Evolutionary conservation across 2,888 invertebrate genomes (phyloP).

Genomic region (Byasa hedistus): DNA sequence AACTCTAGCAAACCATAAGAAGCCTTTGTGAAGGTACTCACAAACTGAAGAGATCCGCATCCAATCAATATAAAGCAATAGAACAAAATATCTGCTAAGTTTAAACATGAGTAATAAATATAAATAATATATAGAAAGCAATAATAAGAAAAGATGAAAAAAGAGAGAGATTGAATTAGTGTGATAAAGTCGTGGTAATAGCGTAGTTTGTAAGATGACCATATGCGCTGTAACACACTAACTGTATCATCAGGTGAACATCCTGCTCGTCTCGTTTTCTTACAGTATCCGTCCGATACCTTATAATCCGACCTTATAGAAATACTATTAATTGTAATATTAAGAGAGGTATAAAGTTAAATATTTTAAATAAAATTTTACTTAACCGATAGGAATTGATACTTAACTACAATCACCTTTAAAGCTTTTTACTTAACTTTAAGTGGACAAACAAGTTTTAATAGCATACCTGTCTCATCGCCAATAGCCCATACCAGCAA

Average conservation of each 20-base stretch:
- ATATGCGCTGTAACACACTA: too few relatives aligned
- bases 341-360: too few relatives aligned
- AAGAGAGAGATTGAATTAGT: not conserved
- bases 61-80: conserved; percentile 18
- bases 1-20: not conserved
- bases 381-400: not conserved
- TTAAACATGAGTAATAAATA: conserved; percentile 29
- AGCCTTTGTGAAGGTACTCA: conserved; percentile 19
- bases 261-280: too few relatives aligned
- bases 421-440: not conserved
- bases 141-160: not conserved
- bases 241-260: too few relatives aligned
- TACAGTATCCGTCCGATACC: too few relatives aligned
- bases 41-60: conserved; percentile 20
- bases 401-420: not conserved
- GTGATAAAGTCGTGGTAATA: not conserved
- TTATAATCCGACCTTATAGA: too few relatives aligned
- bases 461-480: conserved; percentile 91
- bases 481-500: conserved; percentile 98
- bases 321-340: too few relatives aligned
- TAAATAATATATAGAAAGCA: conserved; percentile 12
- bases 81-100: conserved; percentile 28
- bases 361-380: not conserved
- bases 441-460: not conserved
- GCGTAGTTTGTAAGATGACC: too few relatives aligned